Conservation (phyloP, 2,113 vertebrate species). For the Lophochroa leadbeateri region DNA sequence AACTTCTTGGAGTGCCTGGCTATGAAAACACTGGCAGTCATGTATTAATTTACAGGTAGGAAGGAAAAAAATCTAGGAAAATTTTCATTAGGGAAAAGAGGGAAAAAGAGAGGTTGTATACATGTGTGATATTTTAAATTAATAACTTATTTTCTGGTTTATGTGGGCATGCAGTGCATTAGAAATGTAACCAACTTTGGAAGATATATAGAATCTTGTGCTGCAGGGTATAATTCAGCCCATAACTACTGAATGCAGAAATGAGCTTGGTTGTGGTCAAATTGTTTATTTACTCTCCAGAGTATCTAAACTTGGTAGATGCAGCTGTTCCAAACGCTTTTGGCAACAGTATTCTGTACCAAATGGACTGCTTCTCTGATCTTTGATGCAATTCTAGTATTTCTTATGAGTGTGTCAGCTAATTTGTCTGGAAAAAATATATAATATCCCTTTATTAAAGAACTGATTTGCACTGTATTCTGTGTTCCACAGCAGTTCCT, state of each 20-base stretch:
- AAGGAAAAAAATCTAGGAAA: neutral
- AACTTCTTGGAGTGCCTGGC: neutral
- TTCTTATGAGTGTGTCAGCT: neutral
- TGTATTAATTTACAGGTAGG: neutral
- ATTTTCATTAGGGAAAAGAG: neutral
- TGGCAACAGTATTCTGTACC: neutral
- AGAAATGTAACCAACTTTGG: neutral
- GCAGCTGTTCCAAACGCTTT: neutral
- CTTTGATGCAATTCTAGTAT: neutral
- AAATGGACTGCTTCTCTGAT: neutral
- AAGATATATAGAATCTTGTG: neutral
- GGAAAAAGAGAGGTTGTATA: neutral
- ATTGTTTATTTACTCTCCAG: neutral
- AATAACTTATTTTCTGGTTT: neutral
- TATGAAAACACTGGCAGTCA: neutral
- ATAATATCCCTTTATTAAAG: conserved; percentile 5
- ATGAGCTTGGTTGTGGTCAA: neutral
- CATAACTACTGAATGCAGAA: neutral
- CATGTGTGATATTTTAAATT: neutral
- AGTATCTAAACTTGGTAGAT: neutral
- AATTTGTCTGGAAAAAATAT: conserved; percentile 37
- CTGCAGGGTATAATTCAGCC: neutral
- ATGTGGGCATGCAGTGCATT: neutral
- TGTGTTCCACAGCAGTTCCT: neutral
- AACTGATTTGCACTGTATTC: conserved; percentile 8